Base-by-base conservation (phyloP, 1,140 invertebrate species). In the Popillia japonica region DNA sequence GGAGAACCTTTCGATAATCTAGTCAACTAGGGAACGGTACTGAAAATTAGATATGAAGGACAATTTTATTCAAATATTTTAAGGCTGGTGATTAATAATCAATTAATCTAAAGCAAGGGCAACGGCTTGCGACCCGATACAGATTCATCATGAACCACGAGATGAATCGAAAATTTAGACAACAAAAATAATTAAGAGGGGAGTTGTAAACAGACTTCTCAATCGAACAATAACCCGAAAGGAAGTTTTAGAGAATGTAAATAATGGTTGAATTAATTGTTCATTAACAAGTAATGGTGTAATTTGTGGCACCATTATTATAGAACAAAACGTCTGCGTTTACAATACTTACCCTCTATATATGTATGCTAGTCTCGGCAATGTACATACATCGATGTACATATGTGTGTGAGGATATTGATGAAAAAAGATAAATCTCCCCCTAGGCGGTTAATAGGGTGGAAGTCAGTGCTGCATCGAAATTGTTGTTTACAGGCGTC, bases 401-500 rank as follows among this genome's bases (percentile, higher is more conserved):
- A 48, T 48, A 2, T 27, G 61, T 68, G 22, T 20, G 22, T 68
- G 61, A 27, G 8, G 61, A 68, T 68, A 68, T 68, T 68, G 61
- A 68, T 68, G 61, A 68, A 68, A 68, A 68, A 68, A 68, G 61
- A 68, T 61, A 61, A 61, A 61, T 68, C 61, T 68, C 61, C 61
- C 61, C 61, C 61, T 68, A 68, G 61, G 61, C 61, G 20, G 61
- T 68, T 68, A 68, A 68, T 68, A 68, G 61, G 61, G 61, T 68
- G 61, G 61, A 68, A 68, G 61, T 27, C 61, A 68, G 61, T 68
- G 27, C 27, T 10, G 61, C 61, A 68, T 68, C 61, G 61, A 68
- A 68, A 68, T 68, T 68, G 61, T 68, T 68, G 61, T 68, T 68
- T 68, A 68, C 61, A 68, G 61, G 61, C 61, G 61, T 68, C 61